These are phyloP conservation scores for Proteles cristata DNA, from an alignment of 2,113 vertebrate species.

Conservation along the genomic window DNA sequence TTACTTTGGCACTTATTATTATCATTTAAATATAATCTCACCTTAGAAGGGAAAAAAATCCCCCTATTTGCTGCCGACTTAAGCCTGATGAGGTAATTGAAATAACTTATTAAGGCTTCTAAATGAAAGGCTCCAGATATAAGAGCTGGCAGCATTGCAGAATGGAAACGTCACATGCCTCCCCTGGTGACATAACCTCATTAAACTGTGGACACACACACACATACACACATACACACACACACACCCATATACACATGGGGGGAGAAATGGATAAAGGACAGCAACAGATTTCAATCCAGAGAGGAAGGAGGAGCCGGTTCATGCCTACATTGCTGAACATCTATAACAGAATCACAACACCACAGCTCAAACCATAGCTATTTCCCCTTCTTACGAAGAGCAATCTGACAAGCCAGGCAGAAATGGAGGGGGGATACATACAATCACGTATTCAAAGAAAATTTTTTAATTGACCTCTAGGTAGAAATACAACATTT, in stretches of 20 bases:
- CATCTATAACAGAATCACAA: neutral
- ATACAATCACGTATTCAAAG: neutral
- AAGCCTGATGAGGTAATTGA: slow-evolving; percentile 80
- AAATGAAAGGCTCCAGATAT: slow-evolving; percentile 39
- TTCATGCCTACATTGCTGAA: neutral
- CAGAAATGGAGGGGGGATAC: neutral
- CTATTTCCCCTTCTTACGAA: neutral
- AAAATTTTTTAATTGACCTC: slow-evolving; percentile 14
- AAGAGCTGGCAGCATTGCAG: slow-evolving; percentile 43
- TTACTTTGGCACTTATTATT: slow-evolving; percentile 83
- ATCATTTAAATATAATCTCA: slow-evolving; percentile 82
- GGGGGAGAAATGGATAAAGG: neutral
- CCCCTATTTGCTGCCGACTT: slow-evolving; percentile 73
- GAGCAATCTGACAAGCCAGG: neutral
- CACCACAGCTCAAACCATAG: neutral
- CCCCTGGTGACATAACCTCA: slow-evolving; percentile 15
- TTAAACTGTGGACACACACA: slow-evolving; percentile 26
- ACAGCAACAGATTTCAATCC: neutral
- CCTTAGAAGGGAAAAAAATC: slow-evolving; percentile 72
- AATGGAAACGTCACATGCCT: slow-evolving; percentile 57
- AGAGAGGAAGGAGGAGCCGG: neutral
- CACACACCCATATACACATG: neutral
- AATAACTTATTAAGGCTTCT: slow-evolving; percentile 77
- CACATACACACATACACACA: neutral
- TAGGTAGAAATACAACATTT: neutral